Conservation (phyloP, 2,797 vertebrate species). For the Macropus fuliginosus region DNA sequence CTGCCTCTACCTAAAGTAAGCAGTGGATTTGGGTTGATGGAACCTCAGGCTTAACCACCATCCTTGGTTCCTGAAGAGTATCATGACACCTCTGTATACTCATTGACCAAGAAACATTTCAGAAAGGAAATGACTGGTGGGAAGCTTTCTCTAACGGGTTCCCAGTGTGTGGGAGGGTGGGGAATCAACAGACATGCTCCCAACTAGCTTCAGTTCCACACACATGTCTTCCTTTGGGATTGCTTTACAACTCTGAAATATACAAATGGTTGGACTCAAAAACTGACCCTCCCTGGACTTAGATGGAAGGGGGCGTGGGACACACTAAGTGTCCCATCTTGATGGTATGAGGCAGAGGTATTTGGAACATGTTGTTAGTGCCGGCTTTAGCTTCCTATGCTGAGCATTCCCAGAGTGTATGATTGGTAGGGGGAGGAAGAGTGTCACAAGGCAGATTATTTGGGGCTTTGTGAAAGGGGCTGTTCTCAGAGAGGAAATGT, state of each 20-base stretch:
- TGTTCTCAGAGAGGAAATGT: background rate
- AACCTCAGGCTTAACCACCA: background rate
- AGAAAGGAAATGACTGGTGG: conserved; percentile 56
- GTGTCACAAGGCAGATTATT: background rate
- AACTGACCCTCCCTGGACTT: background rate
- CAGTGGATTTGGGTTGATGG: conserved; percentile 2
- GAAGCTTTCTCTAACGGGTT: conserved; percentile 50
- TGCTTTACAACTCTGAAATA: background rate
- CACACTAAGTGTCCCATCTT: background rate
- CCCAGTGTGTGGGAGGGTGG: conserved; percentile 14
- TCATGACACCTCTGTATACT: conserved; percentile 30
- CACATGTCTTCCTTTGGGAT: conserved; percentile 23
- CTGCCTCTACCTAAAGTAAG: background rate
- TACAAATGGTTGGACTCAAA: conserved; percentile 17
- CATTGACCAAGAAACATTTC: conserved; percentile 55
- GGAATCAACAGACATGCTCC: conserved; percentile 24
- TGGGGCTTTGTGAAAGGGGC: background rate
- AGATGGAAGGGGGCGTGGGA: background rate
- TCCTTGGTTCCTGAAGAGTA: conserved; percentile 22
- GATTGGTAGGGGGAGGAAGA: background rate
- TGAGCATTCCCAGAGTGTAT: background rate
- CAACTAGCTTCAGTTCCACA: background rate
- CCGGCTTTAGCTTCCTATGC: background rate
- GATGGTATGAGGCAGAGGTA: background rate
- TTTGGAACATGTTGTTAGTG: background rate